Base-by-base conservation (phyloP, 2,888 invertebrate genomes). In the Caenorhabditis sp. region DNA sequence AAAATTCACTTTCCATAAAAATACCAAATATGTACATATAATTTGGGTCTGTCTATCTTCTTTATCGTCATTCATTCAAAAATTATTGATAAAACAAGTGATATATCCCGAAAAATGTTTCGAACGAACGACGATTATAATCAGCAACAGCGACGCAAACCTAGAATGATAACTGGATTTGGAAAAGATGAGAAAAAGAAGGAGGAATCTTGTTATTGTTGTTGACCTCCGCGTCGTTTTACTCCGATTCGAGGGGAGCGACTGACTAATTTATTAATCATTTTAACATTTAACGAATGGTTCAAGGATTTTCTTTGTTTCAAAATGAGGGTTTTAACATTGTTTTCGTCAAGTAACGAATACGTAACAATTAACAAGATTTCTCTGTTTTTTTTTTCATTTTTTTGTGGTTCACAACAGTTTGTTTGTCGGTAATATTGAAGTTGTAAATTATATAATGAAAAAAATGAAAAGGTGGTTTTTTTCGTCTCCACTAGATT, bases 181-280 rank as follows among this genome's bases (percentile, higher is more conserved):
- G 52, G 21, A 20, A 21, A 10, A 10, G 52, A 52, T 23, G 21
- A 52, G 8, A 23, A 52, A 12, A 21, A 21, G 52, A 21, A 20
- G 23, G 52, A n/a, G 31, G 21, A 52, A 52, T 52, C 20, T 23
- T 52, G 23, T 20, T 23, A 52, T 52, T 52, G 52, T 52, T 52
- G 52, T 52, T 52, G 52, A 8, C 21, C 21, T 17, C 20, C 23
- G 2, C 23, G 21, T 52, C 23, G 21, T 23, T 23, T 52, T 23
- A 52, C 20, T 23, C 66, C 66, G 65, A 70, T 66, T 70, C 66
- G 70, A 63, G 66, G 59, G 70, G 66, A 70, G 62, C 65, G 70
- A 66, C 66, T 65, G 66, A 70, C 70, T 65, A 66, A 66, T 43
- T 56, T 70, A 66, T 70, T 59, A 59, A 70, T 70, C 63, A 66